Evolutionary conservation across 2,113 vertebrate genomes (phyloP).

Genomic region (Harpagus bidentatus): DNA sequence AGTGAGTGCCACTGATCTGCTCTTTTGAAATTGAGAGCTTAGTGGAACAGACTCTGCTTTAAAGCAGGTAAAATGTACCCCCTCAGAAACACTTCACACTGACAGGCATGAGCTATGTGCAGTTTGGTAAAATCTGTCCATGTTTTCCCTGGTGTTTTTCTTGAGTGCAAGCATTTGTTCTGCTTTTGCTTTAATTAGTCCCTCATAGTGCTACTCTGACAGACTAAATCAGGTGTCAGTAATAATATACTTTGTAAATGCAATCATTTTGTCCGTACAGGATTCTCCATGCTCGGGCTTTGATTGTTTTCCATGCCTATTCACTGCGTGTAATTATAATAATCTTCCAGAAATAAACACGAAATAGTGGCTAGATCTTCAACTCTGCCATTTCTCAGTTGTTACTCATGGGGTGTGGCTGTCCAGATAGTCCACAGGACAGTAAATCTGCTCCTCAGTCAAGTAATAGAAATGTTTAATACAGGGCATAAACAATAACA

Average conservation of each 20-base stretch:
- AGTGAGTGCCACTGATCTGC: neutral
- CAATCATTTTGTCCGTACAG: neutral
- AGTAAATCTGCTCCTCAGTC: neutral
- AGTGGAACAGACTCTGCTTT: neutral
- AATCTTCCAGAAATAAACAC: neutral
- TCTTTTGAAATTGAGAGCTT: neutral
- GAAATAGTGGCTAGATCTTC: neutral
- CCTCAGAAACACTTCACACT: neutral
- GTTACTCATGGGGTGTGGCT: neutral
- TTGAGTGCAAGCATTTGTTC: constrained; percentile 22
- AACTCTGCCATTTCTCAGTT: neutral
- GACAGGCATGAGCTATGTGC: neutral
- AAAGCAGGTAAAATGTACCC: neutral
- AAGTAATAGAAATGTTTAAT: neutral
- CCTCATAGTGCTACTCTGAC: neutral
- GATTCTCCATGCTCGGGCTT: neutral
- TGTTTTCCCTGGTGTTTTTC: constrained; percentile 14
- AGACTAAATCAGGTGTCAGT: constrained; percentile 24
- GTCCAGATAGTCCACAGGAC: neutral
- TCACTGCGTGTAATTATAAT: neutral
- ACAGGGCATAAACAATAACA: neutral
- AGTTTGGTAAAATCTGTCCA: neutral
- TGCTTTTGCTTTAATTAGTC: constrained; percentile 35
- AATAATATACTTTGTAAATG: neutral
- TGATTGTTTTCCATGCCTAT: neutral